Conservation (phyloP, 2,888 invertebrate genomes). For the Luperina nickerlii region DNA sequence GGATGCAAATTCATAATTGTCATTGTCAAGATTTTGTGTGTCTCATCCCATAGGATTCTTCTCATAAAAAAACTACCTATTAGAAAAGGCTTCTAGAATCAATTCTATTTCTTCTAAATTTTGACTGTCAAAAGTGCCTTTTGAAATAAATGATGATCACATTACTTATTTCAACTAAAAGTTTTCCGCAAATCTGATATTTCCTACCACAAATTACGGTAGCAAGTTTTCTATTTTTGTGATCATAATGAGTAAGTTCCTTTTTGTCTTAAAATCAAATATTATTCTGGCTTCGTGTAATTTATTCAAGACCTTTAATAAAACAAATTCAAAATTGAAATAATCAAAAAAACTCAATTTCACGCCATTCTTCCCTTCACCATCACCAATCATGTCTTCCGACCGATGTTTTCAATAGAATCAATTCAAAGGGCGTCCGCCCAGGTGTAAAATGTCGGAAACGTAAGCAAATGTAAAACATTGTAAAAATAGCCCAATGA, state of each 20-base stretch:
- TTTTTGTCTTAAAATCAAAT: not conserved
- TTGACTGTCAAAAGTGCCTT: not conserved
- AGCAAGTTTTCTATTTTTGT: not conserved
- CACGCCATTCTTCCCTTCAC: not conserved
- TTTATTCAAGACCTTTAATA: not conserved
- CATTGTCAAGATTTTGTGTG: not conserved
- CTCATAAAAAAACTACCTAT: not conserved
- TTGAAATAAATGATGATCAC: not conserved
- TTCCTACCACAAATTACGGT: not conserved
- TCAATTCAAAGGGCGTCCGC: slow-evolving; percentile 55
- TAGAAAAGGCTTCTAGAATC: not conserved
- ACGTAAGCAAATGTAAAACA: slow-evolving; percentile 47
- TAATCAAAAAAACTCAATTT: not conserved
- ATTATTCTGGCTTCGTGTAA: not conserved
- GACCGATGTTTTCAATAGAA: slow-evolving; percentile 28
- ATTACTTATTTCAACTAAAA: not conserved
- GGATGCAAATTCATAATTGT: slow-evolving; percentile 9
- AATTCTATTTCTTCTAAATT: not conserved
- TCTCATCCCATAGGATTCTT: not conserved
- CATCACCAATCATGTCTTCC: slow-evolving; percentile 25
- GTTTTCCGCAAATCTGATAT: not conserved
- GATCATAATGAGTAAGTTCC: not conserved
- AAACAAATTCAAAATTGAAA: not conserved
- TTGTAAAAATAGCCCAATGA: slow-evolving; percentile 62
- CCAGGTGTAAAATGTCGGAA: slow-evolving; percentile 58